Evolutionary conservation across 2,113 vertebrate species (phyloP).

Genomic region (Ctenodactylus gundi): DNA sequence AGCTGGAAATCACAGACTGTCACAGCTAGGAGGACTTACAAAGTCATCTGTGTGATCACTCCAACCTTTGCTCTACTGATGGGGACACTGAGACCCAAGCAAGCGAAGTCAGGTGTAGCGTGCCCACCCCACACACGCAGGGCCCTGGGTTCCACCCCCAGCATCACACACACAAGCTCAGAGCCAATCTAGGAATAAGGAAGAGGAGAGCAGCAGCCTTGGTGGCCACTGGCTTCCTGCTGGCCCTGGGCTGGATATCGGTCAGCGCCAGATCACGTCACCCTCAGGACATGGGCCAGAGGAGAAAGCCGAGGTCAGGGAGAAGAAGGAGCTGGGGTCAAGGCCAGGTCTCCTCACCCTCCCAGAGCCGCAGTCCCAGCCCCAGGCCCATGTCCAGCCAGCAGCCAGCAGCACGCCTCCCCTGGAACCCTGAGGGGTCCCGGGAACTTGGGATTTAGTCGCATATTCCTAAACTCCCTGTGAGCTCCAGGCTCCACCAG

Average conservation of each 20-base stretch:
- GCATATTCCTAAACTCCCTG: neutral
- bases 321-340: neutral
- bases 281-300: neutral
- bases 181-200: neutral
- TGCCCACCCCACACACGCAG: neutral
- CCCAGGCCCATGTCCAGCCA: neutral
- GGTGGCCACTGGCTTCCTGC: neutral
- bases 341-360: neutral
- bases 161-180: neutral
- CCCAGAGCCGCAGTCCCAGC: neutral
- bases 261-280: neutral
- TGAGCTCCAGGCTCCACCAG: no score
- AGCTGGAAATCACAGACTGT: no score
- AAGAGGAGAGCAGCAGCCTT: rapidly evolving
- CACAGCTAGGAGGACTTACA: no score
- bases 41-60: neutral
- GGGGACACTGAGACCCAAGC: neutral
- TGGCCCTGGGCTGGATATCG: neutral
- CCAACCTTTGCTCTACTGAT: no score
- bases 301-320: neutral
- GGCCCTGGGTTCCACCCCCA: neutral
- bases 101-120: neutral
- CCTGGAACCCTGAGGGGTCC: no score
- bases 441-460: no score
- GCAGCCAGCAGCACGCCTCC: neutral